Percentiles rank a stretch among this genome's conserved stretches.
phyloP scores from a whole-genome alignment of 35 echinoderm and acorn worm genomes.

The Lytechinus pictus region DNA sequence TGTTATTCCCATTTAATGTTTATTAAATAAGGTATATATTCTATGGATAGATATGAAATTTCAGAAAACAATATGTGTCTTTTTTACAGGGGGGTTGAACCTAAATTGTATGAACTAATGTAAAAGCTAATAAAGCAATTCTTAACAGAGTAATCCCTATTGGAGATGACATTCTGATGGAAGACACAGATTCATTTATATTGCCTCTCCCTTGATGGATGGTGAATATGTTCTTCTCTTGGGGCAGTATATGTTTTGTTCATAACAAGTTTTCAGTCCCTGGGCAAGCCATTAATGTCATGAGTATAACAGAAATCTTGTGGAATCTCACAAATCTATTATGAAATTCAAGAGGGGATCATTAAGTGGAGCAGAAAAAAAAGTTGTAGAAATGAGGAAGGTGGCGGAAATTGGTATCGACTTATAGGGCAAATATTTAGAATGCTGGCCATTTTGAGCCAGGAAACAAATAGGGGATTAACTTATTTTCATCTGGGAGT shows the following conservation, averaged over 20 bases:
- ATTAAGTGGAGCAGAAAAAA: not conserved
- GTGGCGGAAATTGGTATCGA: not conserved
- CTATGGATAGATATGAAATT: too few relatives aligned
- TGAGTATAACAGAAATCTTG: not conserved
- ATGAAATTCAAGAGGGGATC: not conserved
- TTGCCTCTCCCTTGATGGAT: not conserved
- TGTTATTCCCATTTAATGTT: too few relatives aligned
- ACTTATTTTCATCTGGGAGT: not conserved
- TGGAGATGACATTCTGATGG: not conserved
- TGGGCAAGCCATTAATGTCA: not conserved
- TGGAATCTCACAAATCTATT: not conserved
- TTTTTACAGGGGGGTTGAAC: too few relatives aligned
- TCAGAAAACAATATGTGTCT: too few relatives aligned
- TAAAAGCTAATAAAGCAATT: not conserved
- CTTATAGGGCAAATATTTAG: not conserved
- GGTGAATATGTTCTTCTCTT: not conserved
- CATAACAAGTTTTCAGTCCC: not conserved
- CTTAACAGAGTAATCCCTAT: not conserved
- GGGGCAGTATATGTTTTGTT: constrained; percentile 6
- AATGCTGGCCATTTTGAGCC: not conserved
- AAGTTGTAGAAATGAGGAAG: not conserved
- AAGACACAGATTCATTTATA: not conserved
- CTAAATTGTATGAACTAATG: too few relatives aligned
- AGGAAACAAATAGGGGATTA: not conserved
- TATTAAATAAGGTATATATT: too few relatives aligned